A percentile compares a stretch with the other conserved stretches of the same genome.
Evolutionary conservation across 2,888 invertebrate species (phyloP).

Genomic region (Conus canariensis): DNA sequence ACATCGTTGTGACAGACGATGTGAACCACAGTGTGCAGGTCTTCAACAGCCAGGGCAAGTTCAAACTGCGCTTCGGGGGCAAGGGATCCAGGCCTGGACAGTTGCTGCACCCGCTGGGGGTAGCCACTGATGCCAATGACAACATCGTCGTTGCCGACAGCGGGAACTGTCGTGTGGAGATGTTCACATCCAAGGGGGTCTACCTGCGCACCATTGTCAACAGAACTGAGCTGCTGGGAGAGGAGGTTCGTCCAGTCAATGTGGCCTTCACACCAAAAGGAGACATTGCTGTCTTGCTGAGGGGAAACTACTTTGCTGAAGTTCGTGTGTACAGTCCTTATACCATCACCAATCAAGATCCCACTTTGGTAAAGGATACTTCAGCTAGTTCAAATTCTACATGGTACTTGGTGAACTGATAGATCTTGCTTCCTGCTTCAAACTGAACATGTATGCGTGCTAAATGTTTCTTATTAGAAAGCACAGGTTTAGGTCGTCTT

Average conservation of each 20-base stretch:
- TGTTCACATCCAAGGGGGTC: conserved; percentile 65
- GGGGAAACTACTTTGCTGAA: conserved; percentile 72
- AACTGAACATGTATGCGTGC: too few species aligned
- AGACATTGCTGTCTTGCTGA: conserved; percentile 64
- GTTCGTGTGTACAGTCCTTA: conserved; percentile 60
- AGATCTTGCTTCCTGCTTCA: not conserved
- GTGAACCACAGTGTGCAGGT: conserved; percentile 66
- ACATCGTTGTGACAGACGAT: conserved; percentile 72
- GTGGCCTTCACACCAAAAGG: conserved; percentile 67
- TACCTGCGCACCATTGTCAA: conserved; percentile 61
- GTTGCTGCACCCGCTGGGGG: conserved; percentile 68
- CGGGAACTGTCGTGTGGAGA: conserved; percentile 71
- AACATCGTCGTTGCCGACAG: conserved; percentile 74
- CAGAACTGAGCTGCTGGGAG: conserved; percentile 63
- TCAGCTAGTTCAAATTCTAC: not conserved
- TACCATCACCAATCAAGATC: not conserved
- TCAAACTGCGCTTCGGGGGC: conserved; percentile 65
- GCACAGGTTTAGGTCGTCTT: too few species aligned
- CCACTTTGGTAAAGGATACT: conserved; percentile 38
- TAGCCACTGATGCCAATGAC: conserved; percentile 65
- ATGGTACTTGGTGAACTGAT: conserved; percentile 38
- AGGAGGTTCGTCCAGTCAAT: conserved; percentile 66
- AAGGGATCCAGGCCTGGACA: conserved; percentile 61
- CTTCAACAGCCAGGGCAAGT: conserved; percentile 66
- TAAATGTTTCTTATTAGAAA: too few species aligned